Evolutionary conservation across 2,888 invertebrate species (phyloP).

Genomic region (Opisthograptis luteolata): DNA sequence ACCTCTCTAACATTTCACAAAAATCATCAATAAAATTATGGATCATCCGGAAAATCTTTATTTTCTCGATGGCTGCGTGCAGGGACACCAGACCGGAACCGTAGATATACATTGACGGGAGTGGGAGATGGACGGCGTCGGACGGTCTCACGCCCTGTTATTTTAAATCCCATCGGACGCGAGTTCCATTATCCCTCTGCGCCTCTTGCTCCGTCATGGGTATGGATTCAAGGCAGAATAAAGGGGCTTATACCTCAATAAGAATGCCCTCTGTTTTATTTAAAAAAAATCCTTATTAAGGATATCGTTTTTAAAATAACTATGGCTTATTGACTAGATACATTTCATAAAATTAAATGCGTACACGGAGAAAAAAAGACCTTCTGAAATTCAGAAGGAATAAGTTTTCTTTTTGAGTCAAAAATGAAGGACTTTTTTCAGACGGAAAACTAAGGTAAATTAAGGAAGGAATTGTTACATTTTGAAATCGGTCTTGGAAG

Average conservation of each 20-base stretch:
- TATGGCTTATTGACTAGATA: too few relatives aligned
- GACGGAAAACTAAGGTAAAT: too few relatives aligned
- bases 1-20: constrained; percentile 8
- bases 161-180: constrained; percentile 73
- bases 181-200: constrained; percentile 66
- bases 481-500: too few relatives aligned
- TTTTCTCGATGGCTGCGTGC: constrained; percentile 22
- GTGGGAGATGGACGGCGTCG: constrained; percentile 51
- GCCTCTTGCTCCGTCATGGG: constrained; percentile 31
- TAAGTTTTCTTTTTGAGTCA: too few relatives aligned
- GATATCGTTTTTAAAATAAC: too few relatives aligned
- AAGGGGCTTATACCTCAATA: constrained; percentile 7
- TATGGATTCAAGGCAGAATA: constrained; percentile 8
- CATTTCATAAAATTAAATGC: too few relatives aligned
- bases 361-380: too few relatives aligned
- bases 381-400: too few relatives aligned
- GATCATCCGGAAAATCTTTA: constrained; percentile 23
- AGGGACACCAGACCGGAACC: constrained; percentile 39
- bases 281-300: not conserved
- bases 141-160: constrained; percentile 64
- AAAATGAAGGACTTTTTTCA: too few relatives aligned
- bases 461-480: too few relatives aligned
- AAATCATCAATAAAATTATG: constrained; percentile 17
- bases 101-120: constrained; percentile 49
- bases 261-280: too few relatives aligned